A percentile compares a stretch with the other conserved stretches of the same genome.
phyloP scores from a whole-genome alignment of 2,888 invertebrate species.

The Cryptus armator region DNA sequence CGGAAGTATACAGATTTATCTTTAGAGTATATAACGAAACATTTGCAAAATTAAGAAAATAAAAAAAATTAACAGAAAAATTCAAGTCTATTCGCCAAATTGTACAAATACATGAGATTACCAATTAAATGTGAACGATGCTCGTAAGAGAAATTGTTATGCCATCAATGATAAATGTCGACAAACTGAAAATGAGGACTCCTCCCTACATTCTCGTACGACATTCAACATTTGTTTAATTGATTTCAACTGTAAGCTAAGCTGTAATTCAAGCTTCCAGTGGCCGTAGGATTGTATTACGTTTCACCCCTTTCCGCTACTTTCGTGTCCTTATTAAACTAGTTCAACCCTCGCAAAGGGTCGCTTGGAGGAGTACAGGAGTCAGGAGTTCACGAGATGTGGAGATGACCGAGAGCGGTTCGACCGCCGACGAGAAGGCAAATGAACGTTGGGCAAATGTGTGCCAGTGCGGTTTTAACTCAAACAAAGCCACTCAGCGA shows the following conservation, averaged over 20 bases:
- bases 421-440: slow-evolving; percentile 51
- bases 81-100: too few relatives aligned
- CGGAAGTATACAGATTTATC: too few relatives aligned
- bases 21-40: too few relatives aligned
- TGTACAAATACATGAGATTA: too few relatives aligned
- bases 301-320: slow-evolving; percentile 30
- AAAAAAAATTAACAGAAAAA: neutral
- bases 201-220: neutral
- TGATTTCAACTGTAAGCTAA: slow-evolving; percentile 1
- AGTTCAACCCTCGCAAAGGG: slow-evolving; percentile 35
- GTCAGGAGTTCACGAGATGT: slow-evolving; percentile 6
- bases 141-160: neutral
- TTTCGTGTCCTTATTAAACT: slow-evolving; percentile 38
- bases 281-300: slow-evolving; percentile 25
- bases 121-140: neutral
- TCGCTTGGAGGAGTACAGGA: neutral
- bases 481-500: slow-evolving; percentile 36
- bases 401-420: slow-evolving; percentile 11
- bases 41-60: neutral
- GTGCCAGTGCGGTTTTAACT: slow-evolving; percentile 37
- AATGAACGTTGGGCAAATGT: slow-evolving; percentile 41
- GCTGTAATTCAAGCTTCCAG: slow-evolving; percentile 15
- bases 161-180: neutral
- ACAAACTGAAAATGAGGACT: neutral
- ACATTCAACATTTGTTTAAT: slow-evolving; percentile 5